These are phyloP conservation scores for Nothocercus julius DNA, from an alignment of 2,113 vertebrate species.

Conservation along the genomic window DNA sequence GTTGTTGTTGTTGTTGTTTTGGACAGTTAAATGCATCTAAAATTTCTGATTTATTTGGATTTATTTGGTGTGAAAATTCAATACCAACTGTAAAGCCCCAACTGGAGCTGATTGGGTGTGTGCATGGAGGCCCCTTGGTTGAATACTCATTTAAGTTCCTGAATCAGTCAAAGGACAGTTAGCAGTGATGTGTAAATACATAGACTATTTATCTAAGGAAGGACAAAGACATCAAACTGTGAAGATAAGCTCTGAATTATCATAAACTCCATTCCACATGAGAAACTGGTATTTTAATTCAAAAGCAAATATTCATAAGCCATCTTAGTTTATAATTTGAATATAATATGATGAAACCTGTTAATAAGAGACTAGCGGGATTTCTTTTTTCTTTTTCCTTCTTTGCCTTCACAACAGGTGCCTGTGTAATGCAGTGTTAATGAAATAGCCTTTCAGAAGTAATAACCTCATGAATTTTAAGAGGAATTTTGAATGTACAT, in stretches of 20 bases:
- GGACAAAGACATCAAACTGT: conserved; percentile 49
- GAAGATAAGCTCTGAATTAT: conserved; percentile 53
- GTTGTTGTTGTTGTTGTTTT: too few relatives aligned
- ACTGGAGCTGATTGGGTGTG: neutral
- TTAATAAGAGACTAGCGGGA: neutral
- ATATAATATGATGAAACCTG: neutral
- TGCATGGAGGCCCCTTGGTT: neutral
- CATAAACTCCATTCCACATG: conserved; percentile 17
- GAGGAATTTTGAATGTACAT: neutral
- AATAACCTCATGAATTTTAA: conserved; percentile 13
- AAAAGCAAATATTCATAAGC: conserved; percentile 53
- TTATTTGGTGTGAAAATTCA: neutral
- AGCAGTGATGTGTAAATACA: neutral
- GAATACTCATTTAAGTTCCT: neutral
- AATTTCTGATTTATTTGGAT: neutral
- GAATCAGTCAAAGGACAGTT: neutral
- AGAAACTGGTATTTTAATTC: conserved; percentile 25
- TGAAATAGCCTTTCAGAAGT: neutral
- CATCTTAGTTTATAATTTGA: conserved; percentile 6
- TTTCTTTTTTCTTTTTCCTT: neutral
- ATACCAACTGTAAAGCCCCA: neutral
- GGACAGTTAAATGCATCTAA: neutral
- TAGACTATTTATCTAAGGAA: neutral
- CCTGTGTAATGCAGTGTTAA: neutral
- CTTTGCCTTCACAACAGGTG: neutral